A percentile compares a stretch with the other conserved stretches of the same genome.
Evolutionary conservation across 1,140 invertebrate species (phyloP).

Genomic region (Trinorchestia longiramus): DNA sequence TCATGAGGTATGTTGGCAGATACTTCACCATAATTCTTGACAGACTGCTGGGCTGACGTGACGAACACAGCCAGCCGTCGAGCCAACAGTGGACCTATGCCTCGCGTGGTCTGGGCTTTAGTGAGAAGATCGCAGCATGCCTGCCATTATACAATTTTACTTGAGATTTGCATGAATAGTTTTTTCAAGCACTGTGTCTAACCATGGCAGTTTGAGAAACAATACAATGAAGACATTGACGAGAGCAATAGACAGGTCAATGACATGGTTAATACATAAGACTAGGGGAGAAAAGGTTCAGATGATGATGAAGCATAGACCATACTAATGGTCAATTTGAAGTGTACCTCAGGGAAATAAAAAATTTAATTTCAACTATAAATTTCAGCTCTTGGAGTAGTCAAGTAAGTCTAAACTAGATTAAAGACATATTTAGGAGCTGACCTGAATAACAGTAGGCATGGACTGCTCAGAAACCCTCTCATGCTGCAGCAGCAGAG

Average conservation of each 20-base stretch:
- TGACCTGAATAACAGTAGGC: neutral
- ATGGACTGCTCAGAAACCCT: neutral
- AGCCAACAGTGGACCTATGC: slow-evolving; percentile 15
- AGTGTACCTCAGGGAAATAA: neutral
- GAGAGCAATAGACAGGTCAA: neutral
- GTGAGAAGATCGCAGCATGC: neutral
- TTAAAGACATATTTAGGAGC: neutral
- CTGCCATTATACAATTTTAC: neutral
- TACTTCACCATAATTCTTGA: neutral
- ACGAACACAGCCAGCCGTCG: neutral
- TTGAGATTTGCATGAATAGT: neutral
- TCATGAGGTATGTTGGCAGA: neutral
- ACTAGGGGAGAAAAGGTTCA: no score
- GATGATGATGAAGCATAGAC: neutral
- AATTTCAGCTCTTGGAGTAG: neutral
- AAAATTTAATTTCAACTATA: neutral
- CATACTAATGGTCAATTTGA: neutral
- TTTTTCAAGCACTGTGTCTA: neutral
- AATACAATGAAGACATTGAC: neutral
- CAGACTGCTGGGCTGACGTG: neutral
- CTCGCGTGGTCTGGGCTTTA: neutral
- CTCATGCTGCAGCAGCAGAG: neutral
- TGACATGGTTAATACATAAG: no score
- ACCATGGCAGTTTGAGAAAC: neutral
- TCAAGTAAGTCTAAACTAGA: neutral